Evolutionary conservation across 2,888 invertebrate genomes (phyloP), one percentile per base, ranked within the genome.

Genomic region (Dicranocentrus wangi): DNA sequence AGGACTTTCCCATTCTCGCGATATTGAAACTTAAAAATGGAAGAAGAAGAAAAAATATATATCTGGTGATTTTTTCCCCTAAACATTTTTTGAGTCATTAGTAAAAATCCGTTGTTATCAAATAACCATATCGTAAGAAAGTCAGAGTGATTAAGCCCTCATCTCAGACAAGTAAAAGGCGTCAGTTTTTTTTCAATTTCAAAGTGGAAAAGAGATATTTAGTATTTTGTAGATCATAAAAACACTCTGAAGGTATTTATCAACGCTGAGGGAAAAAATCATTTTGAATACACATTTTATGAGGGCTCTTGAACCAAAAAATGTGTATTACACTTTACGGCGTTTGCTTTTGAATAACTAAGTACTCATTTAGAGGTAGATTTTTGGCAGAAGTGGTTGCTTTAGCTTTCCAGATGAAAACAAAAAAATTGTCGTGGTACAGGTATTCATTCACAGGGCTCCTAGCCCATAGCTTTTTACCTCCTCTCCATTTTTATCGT

Each of bases 71-170:
- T n/a, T n/a, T n/a, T n/a, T n/a, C n/a, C n/a, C n/a, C n/a, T n/a
- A n/a, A n/a, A 51, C n/a, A 58, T 21, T 58, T 19, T 70, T 69
- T 21, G 43, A 71, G 78, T 78, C 71, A 63, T 78, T 78, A 78
- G 70, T 65, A 58, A 61, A 53, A 23, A 61, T 39, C 39, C 21
- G 28, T 55, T 61, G 23, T 69, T 69, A 77, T 77, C 77, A 69
- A 77, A 51, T 53, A 61, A 77, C 51, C 19, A 19, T 69, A 77
- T 69, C 69, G 60, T n/a, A 21, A 55, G 47, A 55, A 7, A 69
- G 19, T 53, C 53, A 76, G 21, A 69, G 19, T 53, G 63, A 76
- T 76, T 76, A 76, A 68, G 39, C 65, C 55, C 75, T 66, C 68
- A 69, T 70, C 61, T 53, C 19, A 27, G 32, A 60, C 1, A 60